These are phyloP conservation scores for Drosophila quinaria DNA, from an alignment of 2,888 invertebrate genomes.

Conservation along the genomic window DNA sequence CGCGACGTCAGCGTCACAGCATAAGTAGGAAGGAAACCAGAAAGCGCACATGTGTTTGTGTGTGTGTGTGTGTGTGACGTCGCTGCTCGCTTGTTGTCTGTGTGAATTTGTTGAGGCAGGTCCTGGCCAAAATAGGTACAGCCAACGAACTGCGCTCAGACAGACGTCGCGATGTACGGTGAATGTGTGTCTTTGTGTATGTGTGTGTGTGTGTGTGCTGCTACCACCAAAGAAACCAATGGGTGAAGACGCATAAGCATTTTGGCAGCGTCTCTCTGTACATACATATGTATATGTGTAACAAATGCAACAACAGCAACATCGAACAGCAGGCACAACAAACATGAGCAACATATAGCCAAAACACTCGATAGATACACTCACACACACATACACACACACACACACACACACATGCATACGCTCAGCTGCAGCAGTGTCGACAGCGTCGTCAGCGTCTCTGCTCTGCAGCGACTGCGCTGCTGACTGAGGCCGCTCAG, in stretches of 20 bases:
- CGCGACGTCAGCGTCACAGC: constrained; percentile 49
- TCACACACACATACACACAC: constrained; percentile 44
- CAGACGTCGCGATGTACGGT: constrained; percentile 38
- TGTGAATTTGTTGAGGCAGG: constrained; percentile 84
- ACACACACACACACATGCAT: constrained; percentile 35
- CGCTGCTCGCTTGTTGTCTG: constrained; percentile 47
- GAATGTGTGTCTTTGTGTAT: constrained; percentile 22
- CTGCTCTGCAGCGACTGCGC: constrained; percentile 36
- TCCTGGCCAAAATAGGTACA: constrained; percentile 85
- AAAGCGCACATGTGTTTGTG: constrained; percentile 47
- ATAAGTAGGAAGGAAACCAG: constrained; percentile 81
- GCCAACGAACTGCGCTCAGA: constrained; percentile 84
- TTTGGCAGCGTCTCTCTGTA: constrained; percentile 61
- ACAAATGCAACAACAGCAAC: constrained; percentile 39
- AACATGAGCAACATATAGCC: constrained; percentile 77
- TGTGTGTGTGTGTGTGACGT: constrained; percentile 40
- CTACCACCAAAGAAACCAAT: constrained; percentile 63
- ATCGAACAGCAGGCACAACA: constrained; percentile 64
- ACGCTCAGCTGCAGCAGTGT: constrained; percentile 45
- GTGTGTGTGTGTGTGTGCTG: constrained; percentile 28
- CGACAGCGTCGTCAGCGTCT: constrained; percentile 20
- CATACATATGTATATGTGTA: constrained; percentile 45
- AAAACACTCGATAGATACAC: constrained; percentile 76
- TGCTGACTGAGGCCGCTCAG: constrained; percentile 34
- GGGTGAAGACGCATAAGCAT: constrained; percentile 74